Percentiles rank a stretch among this genome's conserved stretches.
phyloP scores from a whole-genome alignment of 2,888 invertebrate species.

The Orchesella flavescens region DNA sequence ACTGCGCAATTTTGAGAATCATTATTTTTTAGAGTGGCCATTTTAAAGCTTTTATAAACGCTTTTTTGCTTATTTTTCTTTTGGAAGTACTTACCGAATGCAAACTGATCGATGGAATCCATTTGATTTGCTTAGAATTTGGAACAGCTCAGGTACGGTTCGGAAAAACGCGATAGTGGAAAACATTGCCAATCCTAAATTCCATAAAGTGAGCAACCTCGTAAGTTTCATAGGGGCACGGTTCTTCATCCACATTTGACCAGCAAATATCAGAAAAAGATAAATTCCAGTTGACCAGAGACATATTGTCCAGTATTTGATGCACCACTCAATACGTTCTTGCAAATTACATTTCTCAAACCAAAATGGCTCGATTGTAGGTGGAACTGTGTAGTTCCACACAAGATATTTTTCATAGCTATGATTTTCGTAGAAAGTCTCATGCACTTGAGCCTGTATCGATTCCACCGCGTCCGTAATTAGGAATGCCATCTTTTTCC shows the following conservation, averaged over 20 bases:
- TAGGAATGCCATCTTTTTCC: conserved; percentile 3
- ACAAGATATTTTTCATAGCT: conserved; percentile 37
- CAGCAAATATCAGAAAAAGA: conserved; percentile 93
- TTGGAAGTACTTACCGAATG: conserved; percentile 28
- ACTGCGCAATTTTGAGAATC: background rate
- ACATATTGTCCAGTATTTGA: conserved; percentile 49
- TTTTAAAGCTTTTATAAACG: background rate
- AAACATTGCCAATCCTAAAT: conserved; percentile 84
- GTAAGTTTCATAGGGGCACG: conserved; percentile 92
- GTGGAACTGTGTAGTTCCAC: conserved; percentile 55
- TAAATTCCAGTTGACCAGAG: conserved; percentile 77
- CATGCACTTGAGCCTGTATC: background rate
- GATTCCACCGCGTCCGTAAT: background rate
- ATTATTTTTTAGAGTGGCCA: background rate
- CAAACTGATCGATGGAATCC: conserved; percentile 58
- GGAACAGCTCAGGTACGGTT: conserved; percentile 51
- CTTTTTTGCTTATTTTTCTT: background rate
- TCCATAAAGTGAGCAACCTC: conserved; percentile 91
- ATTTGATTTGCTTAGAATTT: conserved; percentile 27
- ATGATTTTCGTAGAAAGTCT: conserved; percentile 32
- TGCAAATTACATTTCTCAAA: conserved; percentile 51
- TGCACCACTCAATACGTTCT: conserved; percentile 42
- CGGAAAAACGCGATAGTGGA: conserved; percentile 44
- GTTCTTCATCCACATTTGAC: conserved; percentile 93
- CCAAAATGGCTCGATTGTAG: conserved; percentile 50